Evolutionary conservation across 2,113 vertebrate species (phyloP).

Genomic region (Archocentrus centrarchus): DNA sequence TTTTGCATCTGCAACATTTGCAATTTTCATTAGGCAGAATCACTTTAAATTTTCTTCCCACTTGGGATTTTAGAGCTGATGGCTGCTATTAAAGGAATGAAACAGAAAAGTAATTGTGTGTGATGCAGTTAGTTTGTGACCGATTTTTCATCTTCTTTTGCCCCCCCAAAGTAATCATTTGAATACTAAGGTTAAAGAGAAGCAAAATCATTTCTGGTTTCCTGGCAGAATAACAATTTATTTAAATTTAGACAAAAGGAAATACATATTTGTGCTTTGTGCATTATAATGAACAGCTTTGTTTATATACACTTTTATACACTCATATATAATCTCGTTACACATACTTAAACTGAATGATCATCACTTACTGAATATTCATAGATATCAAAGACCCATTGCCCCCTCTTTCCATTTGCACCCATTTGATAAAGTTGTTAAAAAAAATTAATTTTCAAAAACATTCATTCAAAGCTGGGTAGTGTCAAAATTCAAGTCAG

Average conservation of each 20-base stretch:
- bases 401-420: conserved; percentile 29
- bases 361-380: conserved; percentile 65
- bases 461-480: conserved; percentile 80
- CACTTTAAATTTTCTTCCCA: conserved; percentile 16
- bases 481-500: conserved; percentile 81
- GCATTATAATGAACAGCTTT: conserved; percentile 76
- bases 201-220: conserved; percentile 53
- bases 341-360: conserved; percentile 71
- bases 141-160: conserved; percentile 22
- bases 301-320: conserved; percentile 81
- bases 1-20: conserved; percentile 33
- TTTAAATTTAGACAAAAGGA: conserved; percentile 81
- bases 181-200: conserved; percentile 18
- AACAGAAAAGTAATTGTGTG: conserved; percentile 57
- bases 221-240: conserved; percentile 83
- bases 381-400: conserved; percentile 71
- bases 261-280: conserved; percentile 84
- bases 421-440: conserved; percentile 62
- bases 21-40: conserved; percentile 13
- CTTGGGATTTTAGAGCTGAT: conserved; percentile 48
- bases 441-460: conserved; percentile 70
- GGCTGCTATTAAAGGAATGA: conserved; percentile 40
- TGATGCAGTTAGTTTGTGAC: conserved; percentile 29
- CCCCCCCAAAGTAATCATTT: neutral
- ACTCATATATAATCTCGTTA: conserved; percentile 67